Percentiles rank a stretch among this genome's conserved stretches.
These are phyloP conservation scores for Sardinella longiceps DNA, from an alignment of 2,797 vertebrate species.

Conservation along the genomic window DNA sequence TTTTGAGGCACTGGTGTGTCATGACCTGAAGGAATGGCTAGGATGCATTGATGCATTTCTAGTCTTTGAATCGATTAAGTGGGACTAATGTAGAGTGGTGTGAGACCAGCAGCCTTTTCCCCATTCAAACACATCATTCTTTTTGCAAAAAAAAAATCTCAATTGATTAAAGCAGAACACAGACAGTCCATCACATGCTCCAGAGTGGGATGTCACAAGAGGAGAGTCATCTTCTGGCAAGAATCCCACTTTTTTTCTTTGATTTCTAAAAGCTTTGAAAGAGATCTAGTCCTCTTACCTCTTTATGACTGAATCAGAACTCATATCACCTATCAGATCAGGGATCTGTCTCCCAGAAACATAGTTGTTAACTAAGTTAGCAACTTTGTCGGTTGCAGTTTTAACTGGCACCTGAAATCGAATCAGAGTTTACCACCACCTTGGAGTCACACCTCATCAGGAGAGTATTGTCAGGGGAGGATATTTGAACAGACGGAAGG, in stretches of 20 bases:
- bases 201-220: constrained; percentile 43
- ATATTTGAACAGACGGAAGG: background rate
- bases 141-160: constrained; percentile 49
- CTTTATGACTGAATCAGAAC: background rate
- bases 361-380: too few species aligned
- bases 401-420: too few species aligned
- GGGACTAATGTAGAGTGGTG: constrained; percentile 75
- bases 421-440: background rate
- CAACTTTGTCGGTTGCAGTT: too few species aligned
- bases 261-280: background rate
- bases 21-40: constrained; percentile 31
- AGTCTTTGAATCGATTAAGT: constrained; percentile 64
- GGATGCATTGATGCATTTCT: constrained; percentile 73
- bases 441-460: background rate
- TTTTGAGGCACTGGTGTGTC: background rate
- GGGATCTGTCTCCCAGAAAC: too few species aligned
- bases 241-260: background rate
- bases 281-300: background rate
- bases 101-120: constrained; percentile 74
- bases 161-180: constrained; percentile 61
- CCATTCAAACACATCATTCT: constrained; percentile 75
- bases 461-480: background rate
- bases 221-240: constrained; percentile 22
- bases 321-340: background rate
- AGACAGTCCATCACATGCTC: constrained; percentile 57